Conservation (phyloP, 2,888 invertebrate species). For the Peribatodes rhomboidaria region DNA sequence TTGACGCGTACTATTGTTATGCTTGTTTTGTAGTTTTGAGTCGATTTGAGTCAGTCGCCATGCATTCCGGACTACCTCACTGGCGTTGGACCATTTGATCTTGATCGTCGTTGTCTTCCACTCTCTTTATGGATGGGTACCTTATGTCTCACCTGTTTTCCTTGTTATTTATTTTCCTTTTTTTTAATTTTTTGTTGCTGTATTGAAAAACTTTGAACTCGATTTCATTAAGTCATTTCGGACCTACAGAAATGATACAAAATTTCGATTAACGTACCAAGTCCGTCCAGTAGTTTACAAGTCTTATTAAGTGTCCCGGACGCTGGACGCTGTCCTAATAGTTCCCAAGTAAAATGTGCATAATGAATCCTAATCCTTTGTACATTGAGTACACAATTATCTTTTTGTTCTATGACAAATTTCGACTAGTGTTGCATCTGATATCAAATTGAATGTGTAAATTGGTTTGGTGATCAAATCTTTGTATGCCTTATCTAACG, state of each 20-base stretch:
- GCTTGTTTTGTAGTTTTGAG: not conserved
- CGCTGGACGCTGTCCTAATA: too few relatives aligned
- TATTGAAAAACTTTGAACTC: too few relatives aligned
- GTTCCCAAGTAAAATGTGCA: too few relatives aligned
- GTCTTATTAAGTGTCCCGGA: not conserved
- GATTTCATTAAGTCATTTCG: not conserved
- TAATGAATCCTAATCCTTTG: not conserved
- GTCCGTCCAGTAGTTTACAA: slow-evolving; percentile 20
- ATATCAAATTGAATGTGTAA: not conserved
- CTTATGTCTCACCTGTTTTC: not conserved
- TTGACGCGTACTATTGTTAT: not conserved
- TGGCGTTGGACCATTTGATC: not conserved
- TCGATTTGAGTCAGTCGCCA: too few relatives aligned
- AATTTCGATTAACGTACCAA: not conserved
- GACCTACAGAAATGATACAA: not conserved
- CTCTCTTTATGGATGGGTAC: not conserved
- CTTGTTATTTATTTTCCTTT: not conserved
- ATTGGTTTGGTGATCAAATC: slow-evolving; percentile 47
- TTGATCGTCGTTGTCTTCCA: not conserved
- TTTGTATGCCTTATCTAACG: slow-evolving; percentile 35
- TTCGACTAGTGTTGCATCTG: not conserved
- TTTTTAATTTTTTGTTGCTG: not conserved
- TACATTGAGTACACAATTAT: too few relatives aligned
- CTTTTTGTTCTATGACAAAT: not conserved
- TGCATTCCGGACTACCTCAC: not conserved